A percentile compares a stretch with the other conserved stretches of the same genome.
These are phyloP conservation scores for Lepidochrysops patricia DNA, from an alignment of 2,888 invertebrate species.

Conservation along the genomic window DNA sequence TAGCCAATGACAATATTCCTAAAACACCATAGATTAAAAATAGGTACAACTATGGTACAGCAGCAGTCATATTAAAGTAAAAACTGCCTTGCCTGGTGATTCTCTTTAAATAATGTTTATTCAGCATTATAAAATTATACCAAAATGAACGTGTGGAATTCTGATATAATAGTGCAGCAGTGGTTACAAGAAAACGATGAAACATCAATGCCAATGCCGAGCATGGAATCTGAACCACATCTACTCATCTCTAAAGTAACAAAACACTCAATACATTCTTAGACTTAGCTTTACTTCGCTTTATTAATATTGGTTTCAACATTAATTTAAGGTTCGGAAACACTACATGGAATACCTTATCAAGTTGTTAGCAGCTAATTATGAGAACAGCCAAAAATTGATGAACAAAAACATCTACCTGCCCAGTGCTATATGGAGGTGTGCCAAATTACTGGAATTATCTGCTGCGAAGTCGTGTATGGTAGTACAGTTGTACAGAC, in stretches of 20 bases:
- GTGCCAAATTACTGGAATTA: constrained; percentile 59
- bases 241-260: constrained; percentile 61
- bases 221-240: constrained; percentile 55
- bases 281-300: background rate
- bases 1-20: too few relatives aligned
- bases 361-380: constrained; percentile 53
- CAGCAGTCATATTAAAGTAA: background rate
- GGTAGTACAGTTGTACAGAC: constrained; percentile 59
- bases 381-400: constrained; percentile 54
- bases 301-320: background rate
- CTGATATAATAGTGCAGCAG: constrained; percentile 40
- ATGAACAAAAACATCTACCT: constrained; percentile 55
- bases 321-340: constrained; percentile 52
- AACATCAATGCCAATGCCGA: constrained; percentile 48
- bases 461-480: constrained; percentile 59
- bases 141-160: constrained; percentile 29
- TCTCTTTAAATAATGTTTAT: constrained; percentile 8
- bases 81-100: constrained; percentile 1
- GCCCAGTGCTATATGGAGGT: constrained; percentile 65
- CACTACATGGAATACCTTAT: constrained; percentile 63
- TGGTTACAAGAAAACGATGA: constrained; percentile 47
- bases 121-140: background rate
- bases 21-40: too few relatives aligned
- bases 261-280: constrained; percentile 10
- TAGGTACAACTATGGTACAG: too few relatives aligned